Evolutionary conservation across 2,888 invertebrate species (phyloP).

Genomic region (Caenorhabditis wallacei): DNA sequence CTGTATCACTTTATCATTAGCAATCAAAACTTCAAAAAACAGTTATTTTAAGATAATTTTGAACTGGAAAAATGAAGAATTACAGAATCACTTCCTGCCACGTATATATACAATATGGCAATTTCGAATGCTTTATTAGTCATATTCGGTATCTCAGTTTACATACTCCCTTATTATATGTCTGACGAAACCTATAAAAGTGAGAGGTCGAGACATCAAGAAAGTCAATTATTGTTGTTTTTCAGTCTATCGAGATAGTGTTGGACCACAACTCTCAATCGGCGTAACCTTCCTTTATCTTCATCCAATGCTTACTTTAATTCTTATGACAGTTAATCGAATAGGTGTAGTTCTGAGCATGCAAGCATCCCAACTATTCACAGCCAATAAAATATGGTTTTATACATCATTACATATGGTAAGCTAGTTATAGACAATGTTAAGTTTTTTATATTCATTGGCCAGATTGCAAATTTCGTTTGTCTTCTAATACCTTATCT

Average conservation of each 20-base stretch:
- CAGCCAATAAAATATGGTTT: conserved; percentile 43
- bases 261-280: conserved; percentile 37
- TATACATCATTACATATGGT: conserved; percentile 46
- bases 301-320: conserved; percentile 52
- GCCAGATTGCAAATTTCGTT: conserved; percentile 33
- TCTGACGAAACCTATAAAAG: conserved; percentile 43
- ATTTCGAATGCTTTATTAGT: conserved; percentile 46
- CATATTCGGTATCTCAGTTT: conserved; percentile 34
- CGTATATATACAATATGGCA: conserved; percentile 59
- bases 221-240: neutral
- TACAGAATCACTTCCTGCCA: conserved; percentile 50
- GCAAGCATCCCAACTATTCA: conserved; percentile 51
- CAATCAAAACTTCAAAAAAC: conserved; percentile 47
- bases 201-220: neutral
- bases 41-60: conserved; percentile 11
- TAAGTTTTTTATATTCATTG: neutral
- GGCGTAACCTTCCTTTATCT: conserved; percentile 46
- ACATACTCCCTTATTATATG: conserved; percentile 54
- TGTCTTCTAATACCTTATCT: conserved; percentile 49
- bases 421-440: neutral
- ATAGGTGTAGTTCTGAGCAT: conserved; percentile 49
- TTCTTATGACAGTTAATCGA: conserved; percentile 52
- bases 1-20: conserved; percentile 47
- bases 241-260: conserved; percentile 36
- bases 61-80: neutral